phyloP scores from a whole-genome alignment of 2,888 invertebrate genomes.

The Pachliopta kotzebuea region DNA sequence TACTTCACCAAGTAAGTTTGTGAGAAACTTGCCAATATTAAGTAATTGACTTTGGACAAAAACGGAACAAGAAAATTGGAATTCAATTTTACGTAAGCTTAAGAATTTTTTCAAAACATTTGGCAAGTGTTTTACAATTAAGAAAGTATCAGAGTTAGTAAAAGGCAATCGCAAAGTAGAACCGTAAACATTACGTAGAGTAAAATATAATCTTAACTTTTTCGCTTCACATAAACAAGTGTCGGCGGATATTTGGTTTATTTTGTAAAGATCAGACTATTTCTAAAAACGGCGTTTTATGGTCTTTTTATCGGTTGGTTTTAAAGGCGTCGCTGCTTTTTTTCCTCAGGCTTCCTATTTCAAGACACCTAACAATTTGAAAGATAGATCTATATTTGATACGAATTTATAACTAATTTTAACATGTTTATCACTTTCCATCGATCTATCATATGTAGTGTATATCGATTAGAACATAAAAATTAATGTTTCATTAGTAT shows the following conservation, averaged over 20 bases:
- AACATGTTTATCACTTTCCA: neutral
- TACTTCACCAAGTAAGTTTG: neutral
- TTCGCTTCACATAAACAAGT: neutral
- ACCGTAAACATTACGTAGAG: neutral
- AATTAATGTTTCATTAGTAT: too few relatives aligned
- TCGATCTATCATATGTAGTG: too few relatives aligned
- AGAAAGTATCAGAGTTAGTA: neutral
- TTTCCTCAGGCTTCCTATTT: neutral
- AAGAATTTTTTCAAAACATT: neutral
- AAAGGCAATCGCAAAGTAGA: neutral
- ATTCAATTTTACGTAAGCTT: neutral
- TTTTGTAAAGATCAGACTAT: constrained; percentile 1
- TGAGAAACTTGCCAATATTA: neutral
- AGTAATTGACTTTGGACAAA: neutral
- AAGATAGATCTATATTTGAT: neutral
- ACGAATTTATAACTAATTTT: constrained; percentile 1
- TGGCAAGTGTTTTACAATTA: constrained; percentile 1
- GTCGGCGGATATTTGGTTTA: constrained; percentile 8
- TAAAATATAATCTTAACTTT: neutral
- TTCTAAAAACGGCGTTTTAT: constrained; percentile 14
- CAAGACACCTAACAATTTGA: neutral
- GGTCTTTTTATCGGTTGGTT: constrained; percentile 5
- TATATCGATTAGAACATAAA: too few relatives aligned
- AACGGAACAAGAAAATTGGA: neutral
- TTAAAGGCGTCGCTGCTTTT: neutral